Percentiles rank a stretch among this genome's conserved stretches.
Conservation (phyloP, 2,113 vertebrate genomes). For the Pycnonotus jocosus region DNA sequence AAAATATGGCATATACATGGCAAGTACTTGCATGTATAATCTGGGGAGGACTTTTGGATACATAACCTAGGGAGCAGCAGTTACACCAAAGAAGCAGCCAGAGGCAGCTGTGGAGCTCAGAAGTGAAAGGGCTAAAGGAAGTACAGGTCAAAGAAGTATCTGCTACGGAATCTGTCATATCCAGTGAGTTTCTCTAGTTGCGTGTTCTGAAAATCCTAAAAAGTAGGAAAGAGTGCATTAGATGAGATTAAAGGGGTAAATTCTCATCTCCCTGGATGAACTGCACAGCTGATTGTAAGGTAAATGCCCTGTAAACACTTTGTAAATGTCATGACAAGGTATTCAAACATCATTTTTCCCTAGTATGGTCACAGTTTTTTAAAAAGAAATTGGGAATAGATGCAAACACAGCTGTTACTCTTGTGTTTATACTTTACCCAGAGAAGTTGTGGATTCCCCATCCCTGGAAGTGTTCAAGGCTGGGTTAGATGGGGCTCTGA, state of each 20-base stretch:
- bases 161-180: neutral
- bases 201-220: neutral
- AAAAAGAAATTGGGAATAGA: neutral
- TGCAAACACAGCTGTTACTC: neutral
- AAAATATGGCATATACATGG: neutral
- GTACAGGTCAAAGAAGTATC: neutral
- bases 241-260: neutral
- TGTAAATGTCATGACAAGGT: neutral
- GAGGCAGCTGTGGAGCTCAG: neutral
- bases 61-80: neutral
- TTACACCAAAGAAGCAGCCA: neutral
- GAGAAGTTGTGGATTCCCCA: neutral
- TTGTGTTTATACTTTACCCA: neutral
- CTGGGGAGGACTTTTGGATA: neutral
- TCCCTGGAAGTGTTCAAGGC: neutral
- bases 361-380: neutral
- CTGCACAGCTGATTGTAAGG: neutral
- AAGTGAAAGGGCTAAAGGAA: neutral
- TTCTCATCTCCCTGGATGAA: neutral
- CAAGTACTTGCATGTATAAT: neutral
- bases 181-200: neutral
- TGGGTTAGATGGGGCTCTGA: neutral
- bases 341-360: neutral
- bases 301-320: neutral
- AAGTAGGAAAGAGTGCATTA: neutral